These are phyloP conservation scores for Motacilla tschutschensis DNA, from an alignment of 2,113 vertebrate species.

Conservation along the genomic window DNA sequence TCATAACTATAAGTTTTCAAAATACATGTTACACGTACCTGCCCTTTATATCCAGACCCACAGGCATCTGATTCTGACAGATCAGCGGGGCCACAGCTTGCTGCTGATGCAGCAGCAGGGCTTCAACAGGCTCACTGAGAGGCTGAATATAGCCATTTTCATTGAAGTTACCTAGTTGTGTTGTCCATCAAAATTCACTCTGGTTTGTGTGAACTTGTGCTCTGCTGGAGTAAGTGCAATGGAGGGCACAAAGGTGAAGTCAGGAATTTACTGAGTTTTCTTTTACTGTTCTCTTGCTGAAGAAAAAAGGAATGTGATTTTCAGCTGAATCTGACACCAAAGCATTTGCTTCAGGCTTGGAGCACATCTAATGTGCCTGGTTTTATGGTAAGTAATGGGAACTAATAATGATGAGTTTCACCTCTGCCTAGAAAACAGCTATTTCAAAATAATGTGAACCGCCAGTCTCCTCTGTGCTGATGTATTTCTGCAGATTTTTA, in stretches of 20 bases:
- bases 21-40: neutral
- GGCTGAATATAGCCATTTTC: constrained; percentile 32
- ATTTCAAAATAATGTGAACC: constrained; percentile 39
- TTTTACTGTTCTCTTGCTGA: constrained; percentile 35
- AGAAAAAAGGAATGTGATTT: constrained; percentile 50
- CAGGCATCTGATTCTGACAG: neutral
- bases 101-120: neutral
- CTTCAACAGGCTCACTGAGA: neutral
- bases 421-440: constrained; percentile 42
- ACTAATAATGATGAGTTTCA: constrained; percentile 48
- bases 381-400: constrained; percentile 58
- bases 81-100: neutral
- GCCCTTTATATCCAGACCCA: constrained; percentile 22
- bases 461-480: neutral
- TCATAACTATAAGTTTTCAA: constrained; percentile 37
- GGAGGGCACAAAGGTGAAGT: constrained; percentile 42
- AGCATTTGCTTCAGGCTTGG: constrained; percentile 41
- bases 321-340: constrained; percentile 52
- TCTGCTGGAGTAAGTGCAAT: constrained; percentile 31
- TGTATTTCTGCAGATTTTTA: neutral
- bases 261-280: constrained; percentile 53
- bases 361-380: constrained; percentile 18
- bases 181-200: constrained; percentile 50
- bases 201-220: neutral
- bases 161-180: constrained; percentile 20